A percentile compares a stretch with the other conserved stretches of the same genome.
Evolutionary conservation across 2,888 invertebrate genomes (phyloP).

Genomic region (Cynaeus angustus): DNA sequence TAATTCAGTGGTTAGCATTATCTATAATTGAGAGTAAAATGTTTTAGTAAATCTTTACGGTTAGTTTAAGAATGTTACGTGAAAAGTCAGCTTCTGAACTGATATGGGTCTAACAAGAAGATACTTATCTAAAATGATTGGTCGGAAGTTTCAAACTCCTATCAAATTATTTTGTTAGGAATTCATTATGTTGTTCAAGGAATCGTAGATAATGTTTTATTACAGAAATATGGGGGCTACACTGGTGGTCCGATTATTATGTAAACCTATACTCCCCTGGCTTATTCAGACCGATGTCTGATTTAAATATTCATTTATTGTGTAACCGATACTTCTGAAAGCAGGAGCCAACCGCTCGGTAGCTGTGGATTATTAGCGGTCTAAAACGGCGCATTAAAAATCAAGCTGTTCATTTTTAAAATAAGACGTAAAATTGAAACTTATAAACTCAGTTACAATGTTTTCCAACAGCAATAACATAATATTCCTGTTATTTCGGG

Average conservation of each 20-base stretch:
- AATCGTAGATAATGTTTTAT: conserved; percentile 51
- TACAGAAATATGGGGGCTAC: conserved; percentile 45
- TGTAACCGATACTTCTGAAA: conserved; percentile 53
- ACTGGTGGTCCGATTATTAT: conserved; percentile 50
- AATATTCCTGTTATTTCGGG: too few relatives aligned
- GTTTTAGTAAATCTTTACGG: neutral
- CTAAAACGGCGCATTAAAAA: neutral
- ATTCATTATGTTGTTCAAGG: conserved; percentile 50
- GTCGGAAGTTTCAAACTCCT: conserved; percentile 28
- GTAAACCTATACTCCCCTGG: conserved; percentile 48
- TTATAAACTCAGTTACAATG: too few relatives aligned
- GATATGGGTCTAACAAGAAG: conserved; percentile 36
- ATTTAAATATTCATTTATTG: conserved; percentile 54
- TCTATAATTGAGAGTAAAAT: too few relatives aligned
- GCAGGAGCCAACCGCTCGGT: conserved; percentile 18
- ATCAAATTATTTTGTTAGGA: conserved; percentile 13
- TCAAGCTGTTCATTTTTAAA: too few relatives aligned
- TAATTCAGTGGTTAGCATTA: too few relatives aligned
- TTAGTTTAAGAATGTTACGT: neutral
- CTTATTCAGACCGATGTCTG: conserved; percentile 41
- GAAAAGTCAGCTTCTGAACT: neutral
- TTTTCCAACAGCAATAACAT: too few relatives aligned
- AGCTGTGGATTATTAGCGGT: neutral
- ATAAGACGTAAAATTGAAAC: too few relatives aligned
- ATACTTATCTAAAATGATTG: conserved; percentile 40